Base-by-base conservation (phyloP, 2,888 invertebrate genomes). In the Sesamia inferens region DNA sequence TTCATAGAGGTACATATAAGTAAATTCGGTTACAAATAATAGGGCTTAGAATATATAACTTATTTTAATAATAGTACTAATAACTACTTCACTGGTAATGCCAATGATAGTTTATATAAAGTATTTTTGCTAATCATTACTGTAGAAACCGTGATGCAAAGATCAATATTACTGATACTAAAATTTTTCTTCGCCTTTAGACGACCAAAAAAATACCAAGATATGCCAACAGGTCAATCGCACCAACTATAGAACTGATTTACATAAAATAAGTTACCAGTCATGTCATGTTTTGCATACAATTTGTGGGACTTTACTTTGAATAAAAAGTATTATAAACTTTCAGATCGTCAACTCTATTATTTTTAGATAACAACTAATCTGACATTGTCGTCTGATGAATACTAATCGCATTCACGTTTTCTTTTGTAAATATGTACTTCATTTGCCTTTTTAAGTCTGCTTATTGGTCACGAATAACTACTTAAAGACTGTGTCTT, bases 381-480 rank as follows among this genome's bases (percentile, higher is more conserved):
- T 78, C 55, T 74, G 59, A 78, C 81, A 83, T 42, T 71, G 76
- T 69, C 39, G 39, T 65, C 39, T 58, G 14, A 48, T 64, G 68
- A 74, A 72, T 74, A 71, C 74, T 71, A 84, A 79, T 77, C 13
- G 65, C 31, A 57, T 77, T 73, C 69, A 81, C 77, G 78, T 69
- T 74, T 74, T 77, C 78, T 74, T 85, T 85, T 77, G 71, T 75
- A 76, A 82, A 77, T 72, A 31, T 31, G 31, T 31, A 70, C 13
- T 59, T 62, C 76, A 74, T 82, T 82, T 85, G 69, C 55, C 24
- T 66, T 84, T 80, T 75, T 75, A 69, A 77, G 74, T 57, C 5
- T 14, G 54, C 81, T 85, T 79, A 71, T 69, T 71, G 47, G 79
- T 86, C 86, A 86, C 85, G 85, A 83, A 61, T 69, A 71, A 54